Percentiles rank a stretch among this genome's conserved stretches.
These are phyloP conservation scores for Drosophila atroscutellata DNA, from an alignment of 2,888 invertebrate species.

Conservation along the genomic window DNA sequence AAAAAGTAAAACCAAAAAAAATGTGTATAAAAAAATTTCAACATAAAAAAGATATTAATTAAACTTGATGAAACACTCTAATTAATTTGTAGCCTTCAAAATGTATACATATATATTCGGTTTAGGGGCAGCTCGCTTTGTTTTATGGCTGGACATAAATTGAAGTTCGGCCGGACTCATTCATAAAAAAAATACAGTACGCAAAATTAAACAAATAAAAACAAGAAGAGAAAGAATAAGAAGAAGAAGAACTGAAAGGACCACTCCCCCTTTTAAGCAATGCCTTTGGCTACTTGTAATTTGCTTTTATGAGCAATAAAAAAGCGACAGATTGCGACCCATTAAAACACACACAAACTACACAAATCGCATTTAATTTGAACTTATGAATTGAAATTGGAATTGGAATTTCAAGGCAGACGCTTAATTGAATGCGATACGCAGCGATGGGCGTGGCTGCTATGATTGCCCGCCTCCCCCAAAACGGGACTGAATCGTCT, in stretches of 20 bases:
- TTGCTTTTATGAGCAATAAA: slow-evolving; percentile 65
- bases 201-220: slow-evolving; percentile 21
- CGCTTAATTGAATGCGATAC: slow-evolving; percentile 45
- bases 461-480: slow-evolving; percentile 9
- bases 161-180: slow-evolving; percentile 45
- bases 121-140: slow-evolving; percentile 24
- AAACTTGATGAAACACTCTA: slow-evolving; percentile 57
- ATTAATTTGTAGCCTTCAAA: slow-evolving; percentile 58
- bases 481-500: slow-evolving; percentile 44
- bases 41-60: slow-evolving; percentile 45
- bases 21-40: not conserved
- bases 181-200: slow-evolving; percentile 29
- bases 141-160: slow-evolving; percentile 49
- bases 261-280: slow-evolving; percentile 17
- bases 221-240: not conserved
- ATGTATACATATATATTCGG: slow-evolving; percentile 10
- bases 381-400: slow-evolving; percentile 59
- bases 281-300: slow-evolving; percentile 40
- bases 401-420: slow-evolving; percentile 36
- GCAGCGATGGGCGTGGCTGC: slow-evolving; percentile 36
- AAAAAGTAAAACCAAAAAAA: not conserved
- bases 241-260: not conserved
- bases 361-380: slow-evolving; percentile 51
- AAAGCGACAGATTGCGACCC: slow-evolving; percentile 34
- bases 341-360: slow-evolving; percentile 37